Conservation (phyloP, 2,888 invertebrate genomes). For the Cryptus armator region DNA sequence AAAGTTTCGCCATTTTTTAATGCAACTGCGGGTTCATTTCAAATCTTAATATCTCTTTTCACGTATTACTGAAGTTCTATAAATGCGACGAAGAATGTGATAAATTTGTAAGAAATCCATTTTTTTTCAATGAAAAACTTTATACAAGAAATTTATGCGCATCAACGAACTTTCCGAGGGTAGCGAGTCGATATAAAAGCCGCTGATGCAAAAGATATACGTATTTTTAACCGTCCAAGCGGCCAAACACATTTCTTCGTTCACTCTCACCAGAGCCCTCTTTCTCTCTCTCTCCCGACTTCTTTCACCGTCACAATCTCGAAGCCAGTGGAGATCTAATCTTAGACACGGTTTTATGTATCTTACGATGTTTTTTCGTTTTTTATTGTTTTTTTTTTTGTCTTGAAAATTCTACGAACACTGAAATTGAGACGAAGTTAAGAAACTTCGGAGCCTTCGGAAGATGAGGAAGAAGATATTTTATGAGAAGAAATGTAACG, state of each 20-base stretch:
- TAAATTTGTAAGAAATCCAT: background rate
- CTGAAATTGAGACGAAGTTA: conserved; percentile 30
- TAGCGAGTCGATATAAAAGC: conserved; percentile 28
- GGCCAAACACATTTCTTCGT: conserved; percentile 51
- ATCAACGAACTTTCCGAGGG: conserved; percentile 6
- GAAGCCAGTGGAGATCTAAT: conserved; percentile 55
- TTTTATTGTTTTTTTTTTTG: conserved; percentile 35
- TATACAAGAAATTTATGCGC: background rate
- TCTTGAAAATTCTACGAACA: conserved; percentile 53
- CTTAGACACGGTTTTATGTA: conserved; percentile 59
- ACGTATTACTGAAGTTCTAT: too few relatives aligned
- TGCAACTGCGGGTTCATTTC: too few relatives aligned
- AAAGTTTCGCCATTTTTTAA: too few relatives aligned
- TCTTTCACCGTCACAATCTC: conserved; percentile 50
- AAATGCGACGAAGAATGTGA: too few relatives aligned
- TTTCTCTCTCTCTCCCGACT: conserved; percentile 18
- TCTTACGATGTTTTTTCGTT: conserved; percentile 16
- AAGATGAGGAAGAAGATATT: conserved; percentile 34
- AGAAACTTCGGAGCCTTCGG: conserved; percentile 22
- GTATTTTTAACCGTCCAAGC: conserved; percentile 58
- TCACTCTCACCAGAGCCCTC: conserved; percentile 17
- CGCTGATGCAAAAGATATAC: conserved; percentile 42
- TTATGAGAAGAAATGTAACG: conserved; percentile 45
- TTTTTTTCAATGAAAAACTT: background rate
- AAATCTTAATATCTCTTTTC: too few relatives aligned